A percentile compares a stretch with the other conserved stretches of the same genome.
Conservation (phyloP, 2,797 vertebrate species). For the Eidolon dupreanum region DNA sequence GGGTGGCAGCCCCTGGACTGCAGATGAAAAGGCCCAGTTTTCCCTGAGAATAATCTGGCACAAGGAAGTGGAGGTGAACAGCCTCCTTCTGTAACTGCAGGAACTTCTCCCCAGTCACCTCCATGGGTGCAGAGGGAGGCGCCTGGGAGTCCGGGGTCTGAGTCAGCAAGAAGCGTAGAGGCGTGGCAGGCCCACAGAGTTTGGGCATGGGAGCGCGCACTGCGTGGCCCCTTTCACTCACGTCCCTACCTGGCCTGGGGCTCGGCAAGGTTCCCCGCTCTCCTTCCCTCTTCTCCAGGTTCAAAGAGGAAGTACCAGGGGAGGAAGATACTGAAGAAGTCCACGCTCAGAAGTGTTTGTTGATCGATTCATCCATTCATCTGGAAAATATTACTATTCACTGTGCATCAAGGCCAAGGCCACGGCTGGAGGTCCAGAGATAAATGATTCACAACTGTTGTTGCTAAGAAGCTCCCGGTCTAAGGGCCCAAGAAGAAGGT, state of each 20-base stretch:
- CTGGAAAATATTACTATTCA: not conserved
- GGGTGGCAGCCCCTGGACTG: not conserved
- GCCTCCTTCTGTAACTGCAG: not conserved
- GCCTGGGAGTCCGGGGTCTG: not conserved
- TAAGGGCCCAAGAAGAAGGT: not conserved
- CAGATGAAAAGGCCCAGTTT: slow-evolving; percentile 33
- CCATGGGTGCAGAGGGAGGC: not conserved
- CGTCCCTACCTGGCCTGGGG: not conserved
- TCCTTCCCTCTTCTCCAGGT: not conserved
- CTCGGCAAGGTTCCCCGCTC: not conserved
- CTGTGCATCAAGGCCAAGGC: not conserved
- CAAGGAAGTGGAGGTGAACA: not conserved
- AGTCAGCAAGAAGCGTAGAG: not conserved
- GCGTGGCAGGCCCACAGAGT: not conserved
- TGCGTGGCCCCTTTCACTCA: fast-evolving
- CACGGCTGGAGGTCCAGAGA: not conserved
- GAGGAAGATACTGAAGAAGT: not conserved
- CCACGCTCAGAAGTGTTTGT: not conserved
- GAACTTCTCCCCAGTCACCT: not conserved
- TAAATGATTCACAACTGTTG: not conserved
- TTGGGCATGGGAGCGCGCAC: not conserved
- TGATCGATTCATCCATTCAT: not conserved
- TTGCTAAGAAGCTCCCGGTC: not conserved
- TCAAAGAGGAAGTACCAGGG: not conserved
- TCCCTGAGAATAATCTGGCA: not conserved